Base-by-base conservation (phyloP, 2,888 invertebrate species). In the Conomelus anceps region DNA sequence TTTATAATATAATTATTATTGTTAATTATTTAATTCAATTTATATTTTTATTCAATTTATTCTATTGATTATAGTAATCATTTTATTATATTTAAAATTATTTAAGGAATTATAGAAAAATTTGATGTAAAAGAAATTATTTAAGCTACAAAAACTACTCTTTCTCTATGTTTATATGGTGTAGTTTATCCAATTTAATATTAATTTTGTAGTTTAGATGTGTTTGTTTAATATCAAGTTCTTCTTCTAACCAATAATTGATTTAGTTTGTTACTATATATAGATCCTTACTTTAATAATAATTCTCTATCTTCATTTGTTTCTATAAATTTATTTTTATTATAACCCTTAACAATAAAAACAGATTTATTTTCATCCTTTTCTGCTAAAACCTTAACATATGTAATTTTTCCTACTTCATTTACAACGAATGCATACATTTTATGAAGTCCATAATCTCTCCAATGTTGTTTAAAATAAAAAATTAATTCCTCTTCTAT, bases 231-330 rank as follows among this genome's bases (percentile, higher is more conserved):
- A 0, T 23, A 26, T 86, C 24, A n/a, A 86, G 20, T 23, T 86
- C 86, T 86, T 86, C 29, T 23, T 86, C 22, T 86, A 86, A 29
- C 86, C 86, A 86, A 86, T 86, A 86, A 22, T 86, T 86, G 4
- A 34, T 34, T 34, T 34, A 9, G 9, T 17, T 34, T 17, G 17
- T 34, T 34, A 34, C 17, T 34, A 34, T 34, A 34, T 34, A 34
- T 34, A 34, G 17, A 34, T 34, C 34, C 34, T 34, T 34, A 9
- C 17, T 26, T 34, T 34, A 34, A 17, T 34, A 34, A 13, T 34
- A 34, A 17, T 17, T 34, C 13, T 34, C 17, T 34, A 4, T 34
- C 17, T 34, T 34, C 17, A 17, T 17, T 34, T 1, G 17, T 34
- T 34, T 34, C 34, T 34, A 34, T 13, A 34, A 34, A 34, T 13